These are phyloP conservation scores for Allygus modestus DNA, from an alignment of 2,888 invertebrate genomes.

Conservation along the genomic window DNA sequence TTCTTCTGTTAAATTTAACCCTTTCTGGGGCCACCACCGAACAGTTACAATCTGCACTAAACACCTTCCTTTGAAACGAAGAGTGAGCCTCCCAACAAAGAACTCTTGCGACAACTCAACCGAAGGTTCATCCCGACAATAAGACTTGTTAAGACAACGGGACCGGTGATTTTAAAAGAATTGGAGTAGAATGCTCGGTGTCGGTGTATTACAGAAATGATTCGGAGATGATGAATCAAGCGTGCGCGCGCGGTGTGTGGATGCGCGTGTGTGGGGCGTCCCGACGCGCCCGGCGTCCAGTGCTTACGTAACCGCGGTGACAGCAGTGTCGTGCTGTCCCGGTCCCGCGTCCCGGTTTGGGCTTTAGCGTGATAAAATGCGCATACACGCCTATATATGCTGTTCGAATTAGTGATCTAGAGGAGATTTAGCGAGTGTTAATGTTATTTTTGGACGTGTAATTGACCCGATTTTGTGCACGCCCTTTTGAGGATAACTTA, in stretches of 20 bases:
- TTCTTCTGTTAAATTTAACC: too few species aligned
- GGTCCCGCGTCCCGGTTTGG: not conserved
- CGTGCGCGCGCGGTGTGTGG: not conserved
- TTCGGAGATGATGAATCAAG: not conserved
- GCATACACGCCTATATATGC: not conserved
- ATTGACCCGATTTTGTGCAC: not conserved
- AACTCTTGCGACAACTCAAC: too few species aligned
- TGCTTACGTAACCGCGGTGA: not conserved
- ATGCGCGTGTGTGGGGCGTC: not conserved
- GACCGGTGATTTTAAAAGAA: not conserved
- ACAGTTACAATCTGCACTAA: too few species aligned
- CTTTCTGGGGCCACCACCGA: too few species aligned
- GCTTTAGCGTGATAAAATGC: too few species aligned
- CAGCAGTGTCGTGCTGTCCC: not conserved
- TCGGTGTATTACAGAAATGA: slow-evolving; percentile 25
- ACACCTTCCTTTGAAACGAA: too few species aligned
- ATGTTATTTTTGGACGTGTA: not conserved
- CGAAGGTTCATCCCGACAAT: not conserved
- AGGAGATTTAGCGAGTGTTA: not conserved
- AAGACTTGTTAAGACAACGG: not conserved
- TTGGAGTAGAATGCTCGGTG: not conserved
- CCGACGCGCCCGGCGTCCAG: not conserved
- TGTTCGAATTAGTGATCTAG: not conserved
- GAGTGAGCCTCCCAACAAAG: too few species aligned
- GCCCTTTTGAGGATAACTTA: not conserved